These are phyloP conservation scores for Celastrina argiolus DNA, from an alignment of 2,888 invertebrate genomes.

Conservation along the genomic window DNA sequence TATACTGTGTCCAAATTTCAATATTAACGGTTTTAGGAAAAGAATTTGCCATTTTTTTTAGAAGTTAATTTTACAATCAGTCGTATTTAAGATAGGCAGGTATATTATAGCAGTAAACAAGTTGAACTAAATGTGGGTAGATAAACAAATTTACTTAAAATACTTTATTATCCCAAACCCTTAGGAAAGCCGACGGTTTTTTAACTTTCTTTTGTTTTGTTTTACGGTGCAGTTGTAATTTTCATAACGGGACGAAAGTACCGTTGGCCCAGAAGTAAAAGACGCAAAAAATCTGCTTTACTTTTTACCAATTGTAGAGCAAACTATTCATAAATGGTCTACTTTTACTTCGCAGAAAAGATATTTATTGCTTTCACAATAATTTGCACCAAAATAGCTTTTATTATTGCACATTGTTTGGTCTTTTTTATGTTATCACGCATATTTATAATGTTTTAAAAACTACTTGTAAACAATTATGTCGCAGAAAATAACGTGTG, in stretches of 20 bases:
- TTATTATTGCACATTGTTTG: neutral
- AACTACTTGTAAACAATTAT: neutral
- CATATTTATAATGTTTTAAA: neutral
- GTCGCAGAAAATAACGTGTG: neutral
- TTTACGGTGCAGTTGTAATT: constrained; percentile 48
- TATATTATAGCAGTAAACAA: constrained; percentile 57
- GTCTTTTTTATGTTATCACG: neutral
- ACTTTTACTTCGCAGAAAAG: constrained; percentile 41
- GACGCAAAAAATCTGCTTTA: constrained; percentile 46
- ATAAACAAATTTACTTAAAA: neutral
- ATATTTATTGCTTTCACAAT: constrained; percentile 37
- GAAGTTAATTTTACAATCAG: too few species aligned
- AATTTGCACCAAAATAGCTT: constrained; percentile 29
- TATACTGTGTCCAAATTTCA: too few species aligned
- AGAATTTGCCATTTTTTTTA: too few species aligned
- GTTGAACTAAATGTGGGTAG: neutral
- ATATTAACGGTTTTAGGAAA: too few species aligned
- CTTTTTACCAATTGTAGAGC: constrained; percentile 68
- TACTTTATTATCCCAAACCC: neutral
- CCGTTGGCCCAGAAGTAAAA: constrained; percentile 36
- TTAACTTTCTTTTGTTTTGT: constrained; percentile 58
- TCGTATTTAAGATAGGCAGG: too few species aligned
- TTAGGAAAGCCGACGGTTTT: neutral
- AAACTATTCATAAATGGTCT: constrained; percentile 43
- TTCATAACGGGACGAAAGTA: constrained; percentile 15